These are phyloP conservation scores for Perdita meconis DNA, from an alignment of 2,888 invertebrate species.

Conservation along the genomic window DNA sequence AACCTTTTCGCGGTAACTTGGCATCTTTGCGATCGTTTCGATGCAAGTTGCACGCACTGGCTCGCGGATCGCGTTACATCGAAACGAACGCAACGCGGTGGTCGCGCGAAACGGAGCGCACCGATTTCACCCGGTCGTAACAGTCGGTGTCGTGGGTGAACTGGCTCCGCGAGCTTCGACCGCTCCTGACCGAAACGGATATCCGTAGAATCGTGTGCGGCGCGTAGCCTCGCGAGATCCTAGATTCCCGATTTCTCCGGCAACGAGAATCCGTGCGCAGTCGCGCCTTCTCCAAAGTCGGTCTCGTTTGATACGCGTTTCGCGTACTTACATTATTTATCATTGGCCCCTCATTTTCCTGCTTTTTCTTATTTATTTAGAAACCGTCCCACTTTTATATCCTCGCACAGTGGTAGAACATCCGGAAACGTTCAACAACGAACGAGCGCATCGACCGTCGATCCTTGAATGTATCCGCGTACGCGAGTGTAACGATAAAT, in stretches of 20 bases:
- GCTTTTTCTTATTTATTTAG: neutral
- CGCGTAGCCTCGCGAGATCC: slow-evolving; percentile 31
- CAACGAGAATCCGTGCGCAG: slow-evolving; percentile 8
- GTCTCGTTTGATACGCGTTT: neutral
- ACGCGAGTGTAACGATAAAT: neutral
- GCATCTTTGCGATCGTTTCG: neutral
- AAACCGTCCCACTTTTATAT: too few relatives aligned
- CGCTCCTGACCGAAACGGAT: slow-evolving; percentile 24
- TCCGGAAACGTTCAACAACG: too few relatives aligned
- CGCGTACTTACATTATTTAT: neutral
- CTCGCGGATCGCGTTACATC: slow-evolving; percentile 3
- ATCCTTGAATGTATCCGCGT: neutral
- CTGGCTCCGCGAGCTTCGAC: slow-evolving; percentile 41
- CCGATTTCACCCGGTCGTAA: slow-evolving; percentile 52
- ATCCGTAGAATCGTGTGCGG: slow-evolving; percentile 43
- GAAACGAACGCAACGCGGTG: neutral
- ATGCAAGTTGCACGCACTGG: neutral
- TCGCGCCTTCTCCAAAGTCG: neutral
- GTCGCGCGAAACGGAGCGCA: slow-evolving; percentile 15
- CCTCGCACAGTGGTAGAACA: too few relatives aligned
- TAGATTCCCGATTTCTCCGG: slow-evolving; percentile 55
- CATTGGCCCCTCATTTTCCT: neutral
- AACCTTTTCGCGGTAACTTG: neutral
- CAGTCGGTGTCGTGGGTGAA: slow-evolving; percentile 56
- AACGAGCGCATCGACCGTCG: too few relatives aligned